Conservation (phyloP, 2,797 vertebrate species). For the Acropternis orthonyx region DNA sequence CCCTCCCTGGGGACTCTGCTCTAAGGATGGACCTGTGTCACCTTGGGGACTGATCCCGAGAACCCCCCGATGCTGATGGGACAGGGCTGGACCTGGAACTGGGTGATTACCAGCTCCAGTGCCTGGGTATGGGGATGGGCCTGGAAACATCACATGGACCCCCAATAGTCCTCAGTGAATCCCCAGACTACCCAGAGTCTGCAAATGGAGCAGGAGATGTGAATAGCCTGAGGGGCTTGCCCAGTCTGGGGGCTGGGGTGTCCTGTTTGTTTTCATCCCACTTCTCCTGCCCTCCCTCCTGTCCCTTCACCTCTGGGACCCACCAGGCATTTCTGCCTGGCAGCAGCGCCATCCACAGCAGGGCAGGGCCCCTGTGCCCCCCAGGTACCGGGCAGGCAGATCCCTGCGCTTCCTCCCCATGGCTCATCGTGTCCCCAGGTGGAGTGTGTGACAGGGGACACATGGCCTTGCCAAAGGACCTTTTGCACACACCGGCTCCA, state of each 20-base stretch:
- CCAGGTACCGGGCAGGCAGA: background rate
- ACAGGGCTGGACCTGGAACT: background rate
- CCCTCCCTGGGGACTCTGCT: background rate
- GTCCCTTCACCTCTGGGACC: background rate
- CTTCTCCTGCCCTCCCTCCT: background rate
- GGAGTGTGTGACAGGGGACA: background rate
- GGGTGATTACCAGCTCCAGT: background rate
- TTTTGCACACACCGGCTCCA: background rate
- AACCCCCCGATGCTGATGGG: accelerated
- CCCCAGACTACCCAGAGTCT: background rate
- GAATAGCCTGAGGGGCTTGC: background rate
- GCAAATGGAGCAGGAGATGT: background rate
- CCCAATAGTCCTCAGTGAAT: accelerated
- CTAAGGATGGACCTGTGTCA: background rate
- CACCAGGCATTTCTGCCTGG: background rate
- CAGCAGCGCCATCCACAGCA: background rate
- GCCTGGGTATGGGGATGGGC: background rate
- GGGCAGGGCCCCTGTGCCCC: accelerated
- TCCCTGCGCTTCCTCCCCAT: background rate
- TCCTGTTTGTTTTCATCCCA: background rate
- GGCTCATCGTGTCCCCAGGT: background rate
- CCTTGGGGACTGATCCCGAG: background rate
- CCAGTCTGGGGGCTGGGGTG: background rate
- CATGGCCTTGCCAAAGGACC: background rate
- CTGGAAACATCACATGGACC: background rate